Evolutionary conservation across 2,888 invertebrate genomes (phyloP).

Genomic region (Pterostichus niger): DNA sequence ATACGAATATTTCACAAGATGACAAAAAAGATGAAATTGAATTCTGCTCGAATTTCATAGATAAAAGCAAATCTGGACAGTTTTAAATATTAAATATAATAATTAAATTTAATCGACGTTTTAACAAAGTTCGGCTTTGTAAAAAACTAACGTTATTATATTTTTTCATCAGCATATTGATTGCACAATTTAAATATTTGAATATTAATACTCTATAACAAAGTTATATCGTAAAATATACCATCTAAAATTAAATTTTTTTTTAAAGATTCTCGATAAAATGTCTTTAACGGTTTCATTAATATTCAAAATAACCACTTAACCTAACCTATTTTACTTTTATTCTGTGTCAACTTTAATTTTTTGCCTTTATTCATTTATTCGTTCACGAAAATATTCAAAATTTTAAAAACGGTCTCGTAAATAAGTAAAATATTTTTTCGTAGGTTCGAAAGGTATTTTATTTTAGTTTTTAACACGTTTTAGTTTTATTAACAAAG

Average conservation of each 20-base stretch:
- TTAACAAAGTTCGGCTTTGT: too few species aligned
- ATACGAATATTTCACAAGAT: neutral
- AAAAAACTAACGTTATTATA: constrained; percentile 23
- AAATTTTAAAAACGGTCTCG: too few species aligned
- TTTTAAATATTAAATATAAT: neutral
- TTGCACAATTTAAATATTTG: constrained; percentile 53
- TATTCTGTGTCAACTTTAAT: neutral
- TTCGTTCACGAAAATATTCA: neutral
- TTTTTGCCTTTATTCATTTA: constrained; percentile 1
- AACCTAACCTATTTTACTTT: constrained; percentile 41
- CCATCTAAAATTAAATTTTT: constrained; percentile 41
- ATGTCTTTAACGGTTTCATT: constrained; percentile 47
- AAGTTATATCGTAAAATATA: constrained; percentile 47
- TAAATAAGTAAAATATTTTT: too few species aligned
- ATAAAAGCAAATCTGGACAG: neutral
- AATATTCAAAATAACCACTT: constrained; percentile 48
- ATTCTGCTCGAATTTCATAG: neutral
- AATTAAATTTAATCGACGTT: neutral
- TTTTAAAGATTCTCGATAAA: constrained; percentile 14
- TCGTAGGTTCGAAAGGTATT: neutral
- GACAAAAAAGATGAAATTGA: constrained; percentile 25
- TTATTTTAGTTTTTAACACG: too few species aligned
- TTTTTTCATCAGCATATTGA: constrained; percentile 57
- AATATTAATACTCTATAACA: constrained; percentile 51
- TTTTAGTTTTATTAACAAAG: too few species aligned